Evolutionary conservation across 2,113 vertebrate species (phyloP), one percentile per base, ranked within the genome.

Genomic region (Semnopithecus entellus): DNA sequence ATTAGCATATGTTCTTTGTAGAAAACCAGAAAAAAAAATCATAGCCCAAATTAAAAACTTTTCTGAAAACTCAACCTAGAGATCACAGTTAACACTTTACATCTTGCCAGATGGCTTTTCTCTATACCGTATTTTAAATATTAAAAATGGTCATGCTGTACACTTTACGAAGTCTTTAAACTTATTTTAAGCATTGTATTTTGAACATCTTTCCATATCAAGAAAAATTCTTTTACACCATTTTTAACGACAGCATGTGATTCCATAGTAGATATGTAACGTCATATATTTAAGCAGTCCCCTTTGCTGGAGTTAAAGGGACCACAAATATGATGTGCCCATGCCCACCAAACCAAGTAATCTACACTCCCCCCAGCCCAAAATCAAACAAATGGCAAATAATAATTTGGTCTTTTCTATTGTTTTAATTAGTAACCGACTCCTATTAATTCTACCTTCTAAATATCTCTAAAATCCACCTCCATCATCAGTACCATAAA

Each of bases 1-100:
- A 97, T 97, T 97, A 95, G 64, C 92, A 93, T 94, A 85, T 97
- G 95, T 91, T 96, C 92, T 93, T 95, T 93, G 78, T 96, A 95
- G 72, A 64, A 96, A 95, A 90, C 79, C 38, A 95, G 52, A 22
- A 66, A 91, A 81, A 64, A 64, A 90, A 86, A n/a, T 30, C 35
- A 38, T 78, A 95, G 79, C 92, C 38, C 55, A 91, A 95, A 88
- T 95, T 82, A 52, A 95, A 94, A 89, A 91, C 79, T 48, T 68
- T 88, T 93, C 76, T 89, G 73, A 90, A 96, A 97, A 96, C 59
- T 94, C 81, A 94, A 82, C 86, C 64, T 88, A 81, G 52, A 96
- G 68, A 79, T 85, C 78, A 80, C 6, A 90, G 57, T 93, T 93
- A 96, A 95, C 45, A 90, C 64, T 94, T 95, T 8, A 43, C 57